Evolutionary conservation across 2,797 vertebrate genomes (phyloP), one percentile per base, ranked within the genome.

Genomic region (Sebastes trivittatus): DNA sequence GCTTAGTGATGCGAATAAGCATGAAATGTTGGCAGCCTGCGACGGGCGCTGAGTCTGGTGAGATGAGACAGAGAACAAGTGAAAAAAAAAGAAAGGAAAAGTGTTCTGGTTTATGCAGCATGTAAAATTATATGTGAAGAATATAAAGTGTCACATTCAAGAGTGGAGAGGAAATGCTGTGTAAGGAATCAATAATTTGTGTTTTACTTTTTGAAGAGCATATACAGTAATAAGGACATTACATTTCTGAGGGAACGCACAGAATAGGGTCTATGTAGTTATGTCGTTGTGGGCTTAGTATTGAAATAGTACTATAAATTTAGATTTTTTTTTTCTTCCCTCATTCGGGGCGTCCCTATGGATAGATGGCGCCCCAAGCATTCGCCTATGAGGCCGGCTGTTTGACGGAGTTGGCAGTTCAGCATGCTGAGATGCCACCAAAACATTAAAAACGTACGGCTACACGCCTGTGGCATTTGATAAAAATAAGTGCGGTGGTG

Each of bases 11-110:
- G 83, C 8, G 18, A 76, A 64, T 29, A 60, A 81, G 82, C 87
- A 83, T 87, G 84, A 90, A 68, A 83, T 82, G 75, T 46, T 79
- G 77, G 67, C 82, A 82, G 84, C 36, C 75, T 54, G 81, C 2
- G 22, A 84, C 16, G 18, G 13, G 52, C 18, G 32, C 38, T 1
- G 34, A 81, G 65, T 77, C 71, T 82, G 63, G 34, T 70, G 77
- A 76, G 59, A 3, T 70, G 46, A 80, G 29, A 82, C 56, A 52
- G 25, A 46, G 66, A 67, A 62, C 32, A 76, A 77, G 54, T 4
- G 4, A 83, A 63, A 71, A 72, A 68, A 32, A 42, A 62, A 46
- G 2, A 23, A 25, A 18, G 36, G 36, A 61, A 38, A 71, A 7
- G 8, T 18, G 10, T 56, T 62, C 20, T 36, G 56, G 64, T 4